Conservation (phyloP, 2,113 vertebrate genomes). For the Embiotoca jacksoni region DNA sequence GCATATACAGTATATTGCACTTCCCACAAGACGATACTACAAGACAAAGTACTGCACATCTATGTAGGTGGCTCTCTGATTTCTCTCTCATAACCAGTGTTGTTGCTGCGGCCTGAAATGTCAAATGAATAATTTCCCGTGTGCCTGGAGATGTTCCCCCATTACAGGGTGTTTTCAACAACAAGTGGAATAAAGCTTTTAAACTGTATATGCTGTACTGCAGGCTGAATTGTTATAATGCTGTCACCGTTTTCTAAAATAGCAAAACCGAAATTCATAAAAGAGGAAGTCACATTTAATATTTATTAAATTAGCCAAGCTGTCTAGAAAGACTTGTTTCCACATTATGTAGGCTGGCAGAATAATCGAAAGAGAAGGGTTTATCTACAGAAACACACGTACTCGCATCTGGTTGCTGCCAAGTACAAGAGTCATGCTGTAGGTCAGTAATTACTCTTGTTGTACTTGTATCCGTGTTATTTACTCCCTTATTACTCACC, state of each 20-base stretch:
- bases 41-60: neutral
- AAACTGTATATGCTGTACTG: constrained; percentile 18
- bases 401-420: constrained; percentile 11
- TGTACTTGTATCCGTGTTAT: constrained; percentile 19
- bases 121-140: constrained; percentile 19
- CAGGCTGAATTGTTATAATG: constrained; percentile 21
- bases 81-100: constrained; percentile 6
- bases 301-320: constrained; percentile 28
- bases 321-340: constrained; percentile 8
- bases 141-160: constrained; percentile 24
- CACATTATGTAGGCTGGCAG: constrained; percentile 6
- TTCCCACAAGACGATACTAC: neutral
- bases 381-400: neutral
- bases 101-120: constrained; percentile 14
- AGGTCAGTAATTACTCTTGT: constrained; percentile 25
- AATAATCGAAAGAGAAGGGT: constrained; percentile 27
- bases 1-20: no score
- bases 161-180: constrained; percentile 21
- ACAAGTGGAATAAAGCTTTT: constrained; percentile 23
- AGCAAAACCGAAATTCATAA: constrained; percentile 14
- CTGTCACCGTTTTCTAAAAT: neutral
- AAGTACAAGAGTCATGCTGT: constrained; percentile 13
- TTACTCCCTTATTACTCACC: neutral
- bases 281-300: constrained; percentile 21
- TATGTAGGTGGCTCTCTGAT: constrained; percentile 1